Conservation (phyloP, 2,113 vertebrate species). For the Empidonax traillii region DNA sequence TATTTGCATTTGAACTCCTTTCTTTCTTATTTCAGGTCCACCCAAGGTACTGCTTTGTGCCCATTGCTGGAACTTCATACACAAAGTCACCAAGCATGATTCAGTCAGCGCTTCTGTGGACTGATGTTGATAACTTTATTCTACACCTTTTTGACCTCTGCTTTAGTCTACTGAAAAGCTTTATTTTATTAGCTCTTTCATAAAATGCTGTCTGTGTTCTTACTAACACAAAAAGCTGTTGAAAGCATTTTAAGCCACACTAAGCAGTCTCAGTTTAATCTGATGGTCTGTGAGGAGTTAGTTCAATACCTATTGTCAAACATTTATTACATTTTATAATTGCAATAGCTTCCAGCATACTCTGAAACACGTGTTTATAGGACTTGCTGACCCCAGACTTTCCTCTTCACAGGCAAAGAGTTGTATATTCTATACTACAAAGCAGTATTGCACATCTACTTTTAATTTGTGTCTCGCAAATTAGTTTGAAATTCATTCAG, state of each 20-base stretch:
- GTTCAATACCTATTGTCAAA: neutral
- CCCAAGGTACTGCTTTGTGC: neutral
- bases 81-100: neutral
- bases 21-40: neutral
- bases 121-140: neutral
- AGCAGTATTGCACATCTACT: neutral
- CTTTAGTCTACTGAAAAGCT: neutral
- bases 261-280: neutral
- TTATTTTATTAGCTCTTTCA: neutral
- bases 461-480: neutral
- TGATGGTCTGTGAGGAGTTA: neutral
- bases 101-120: neutral
- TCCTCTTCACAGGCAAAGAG: neutral
- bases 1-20: neutral
- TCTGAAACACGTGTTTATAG: neutral
- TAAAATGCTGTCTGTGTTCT: neutral
- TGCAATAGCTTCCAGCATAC: neutral
- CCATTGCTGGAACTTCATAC: neutral
- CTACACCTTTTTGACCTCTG: neutral
- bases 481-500: neutral
- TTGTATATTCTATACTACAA: neutral
- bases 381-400: neutral
- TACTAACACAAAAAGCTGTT: neutral
- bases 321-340: conserved; percentile 7
- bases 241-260: neutral